Evolutionary conservation across 2,113 vertebrate genomes (phyloP).

Genomic region (Notechis scutatus): DNA sequence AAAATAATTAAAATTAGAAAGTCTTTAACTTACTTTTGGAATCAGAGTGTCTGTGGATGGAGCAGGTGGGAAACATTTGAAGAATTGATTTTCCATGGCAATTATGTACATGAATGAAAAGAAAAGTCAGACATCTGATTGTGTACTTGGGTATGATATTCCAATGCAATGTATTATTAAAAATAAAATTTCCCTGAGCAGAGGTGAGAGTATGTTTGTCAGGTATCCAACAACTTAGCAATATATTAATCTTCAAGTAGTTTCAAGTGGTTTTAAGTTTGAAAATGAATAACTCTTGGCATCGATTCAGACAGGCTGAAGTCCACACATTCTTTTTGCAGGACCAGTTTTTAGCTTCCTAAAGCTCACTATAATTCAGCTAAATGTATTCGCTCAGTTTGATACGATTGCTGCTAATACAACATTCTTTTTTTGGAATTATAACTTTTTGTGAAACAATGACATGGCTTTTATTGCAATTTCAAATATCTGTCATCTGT

Average conservation of each 20-base stretch:
- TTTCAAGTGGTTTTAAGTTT: not conserved
- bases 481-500: not conserved
- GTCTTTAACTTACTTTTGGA: not conserved
- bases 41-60: not conserved
- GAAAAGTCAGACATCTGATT: not conserved
- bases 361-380: not conserved
- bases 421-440: not conserved
- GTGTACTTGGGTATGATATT: not conserved
- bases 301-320: not conserved
- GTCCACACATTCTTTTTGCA: not conserved
- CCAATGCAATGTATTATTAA: not conserved
- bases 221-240: not conserved
- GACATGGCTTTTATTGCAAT: not conserved
- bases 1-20: not conserved
- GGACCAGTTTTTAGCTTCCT: not conserved
- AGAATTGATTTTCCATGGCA: not conserved
- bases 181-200: not conserved
- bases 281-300: not conserved
- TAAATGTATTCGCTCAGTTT: not conserved
- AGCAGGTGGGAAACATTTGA: not conserved
- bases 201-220: not conserved
- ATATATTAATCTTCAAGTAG: not conserved
- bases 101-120: not conserved
- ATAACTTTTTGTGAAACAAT: not conserved
- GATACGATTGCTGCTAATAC: not conserved